Base-by-base conservation (phyloP, 2,797 vertebrate genomes). In the Tolypeutes matacus region DNA sequence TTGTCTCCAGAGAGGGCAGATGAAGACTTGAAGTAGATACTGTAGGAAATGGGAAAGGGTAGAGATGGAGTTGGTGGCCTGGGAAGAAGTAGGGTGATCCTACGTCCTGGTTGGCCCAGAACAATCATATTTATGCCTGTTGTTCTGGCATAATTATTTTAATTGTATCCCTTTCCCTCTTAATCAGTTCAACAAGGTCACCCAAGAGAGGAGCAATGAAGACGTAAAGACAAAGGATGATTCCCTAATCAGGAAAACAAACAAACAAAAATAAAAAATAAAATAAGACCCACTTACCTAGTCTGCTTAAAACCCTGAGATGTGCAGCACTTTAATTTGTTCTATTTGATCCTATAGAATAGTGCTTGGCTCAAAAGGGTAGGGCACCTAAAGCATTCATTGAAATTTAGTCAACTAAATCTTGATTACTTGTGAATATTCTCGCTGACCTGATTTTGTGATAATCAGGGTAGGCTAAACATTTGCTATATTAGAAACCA, bases 321-420 rank as follows among this genome's bases (percentile, higher is more conserved):
- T 31, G 2, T 5, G 18, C 7, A n/a, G 60, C 15, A 11, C 27
- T 58, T 36, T 67, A 51, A 51, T 86, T 86, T 70, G 36, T n/a
- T 20, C 18, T 5, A 0, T 17, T 9, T 36, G 53, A 18, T 85
- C 56, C 51, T 62, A 1, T 25, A 36, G 36, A 87, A 67, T 92
- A 73, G 7, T 18, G 9, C 34, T 31, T 51, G 39, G 42, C 85
- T 95, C 58, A 20, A 34, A 95, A 72, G 34, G 18, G 17, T 34
- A 60, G 36, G 53, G 53, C 51, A 89, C 81, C 86, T 77, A 17
- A 36, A 76, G 11, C 81, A 39, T 82, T 93, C 81, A 39, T 82
- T 94, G 56, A 69, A 73, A 84, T 88, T 13, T n/a, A 65, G 58
- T 84, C 70, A 70, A 81, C 92, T 84, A 76, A 80, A 82, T 78